These are phyloP conservation scores for Tragelaphus strepsiceros DNA, from an alignment of 2,113 vertebrate species.

Conservation along the genomic window DNA sequence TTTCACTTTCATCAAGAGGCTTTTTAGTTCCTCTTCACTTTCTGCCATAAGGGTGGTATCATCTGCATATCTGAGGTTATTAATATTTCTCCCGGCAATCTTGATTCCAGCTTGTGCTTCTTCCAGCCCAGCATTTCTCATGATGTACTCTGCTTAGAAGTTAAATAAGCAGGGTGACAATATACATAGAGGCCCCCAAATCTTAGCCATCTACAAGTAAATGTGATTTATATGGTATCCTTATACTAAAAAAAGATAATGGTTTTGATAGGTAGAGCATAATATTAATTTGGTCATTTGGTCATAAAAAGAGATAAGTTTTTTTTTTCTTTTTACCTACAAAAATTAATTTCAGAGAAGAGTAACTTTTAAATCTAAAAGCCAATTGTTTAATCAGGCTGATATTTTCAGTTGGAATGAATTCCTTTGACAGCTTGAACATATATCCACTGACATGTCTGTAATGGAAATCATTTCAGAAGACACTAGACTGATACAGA, in stretches of 20 bases:
- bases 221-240: not conserved
- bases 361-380: slow-evolving; percentile 7
- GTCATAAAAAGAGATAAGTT: not conserved
- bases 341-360: not conserved
- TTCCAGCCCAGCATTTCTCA: too few relatives aligned
- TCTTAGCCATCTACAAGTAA: not conserved
- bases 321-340: not conserved
- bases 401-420: slow-evolving; percentile 29
- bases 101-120: too few relatives aligned
- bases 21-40: too few relatives aligned
- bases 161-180: too few relatives aligned
- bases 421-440: slow-evolving; percentile 28
- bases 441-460: not conserved
- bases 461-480: slow-evolving; percentile 28
- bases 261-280: not conserved
- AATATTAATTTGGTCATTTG: not conserved
- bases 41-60: too few relatives aligned
- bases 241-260: not conserved
- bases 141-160: too few relatives aligned
- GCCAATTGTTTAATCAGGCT: not conserved
- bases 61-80: too few relatives aligned
- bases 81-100: too few relatives aligned
- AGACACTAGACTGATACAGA: not conserved
- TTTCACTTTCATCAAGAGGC: too few relatives aligned
- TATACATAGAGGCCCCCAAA: not conserved